Percentiles rank a stretch among this genome's conserved stretches.
Conservation (phyloP, 2,113 vertebrate genomes). For the Trogon melanurus region DNA sequence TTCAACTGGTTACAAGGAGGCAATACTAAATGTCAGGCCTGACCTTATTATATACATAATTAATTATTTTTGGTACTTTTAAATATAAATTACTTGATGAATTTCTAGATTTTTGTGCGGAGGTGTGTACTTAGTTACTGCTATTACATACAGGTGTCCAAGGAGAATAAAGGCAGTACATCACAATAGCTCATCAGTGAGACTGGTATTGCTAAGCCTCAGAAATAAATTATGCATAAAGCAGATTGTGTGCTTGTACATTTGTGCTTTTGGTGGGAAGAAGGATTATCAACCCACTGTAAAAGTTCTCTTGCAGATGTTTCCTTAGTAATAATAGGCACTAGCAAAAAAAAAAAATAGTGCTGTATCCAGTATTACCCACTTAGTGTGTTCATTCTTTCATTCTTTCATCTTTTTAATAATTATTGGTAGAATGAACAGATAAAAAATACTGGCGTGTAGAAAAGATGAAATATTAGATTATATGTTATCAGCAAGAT, state of each 20-base stretch:
- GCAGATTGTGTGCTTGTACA: neutral
- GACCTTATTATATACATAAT: neutral
- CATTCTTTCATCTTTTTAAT: neutral
- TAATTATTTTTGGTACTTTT: neutral
- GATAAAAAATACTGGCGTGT: neutral
- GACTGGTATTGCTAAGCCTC: neutral
- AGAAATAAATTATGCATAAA: slow-evolving; percentile 30
- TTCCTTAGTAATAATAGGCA: neutral
- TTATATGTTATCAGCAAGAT: neutral
- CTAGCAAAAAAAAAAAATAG: neutral
- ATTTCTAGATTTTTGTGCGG: neutral
- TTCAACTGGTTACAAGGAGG: neutral
- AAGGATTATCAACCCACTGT: neutral
- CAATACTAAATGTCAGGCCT: neutral
- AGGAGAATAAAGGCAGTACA: neutral
- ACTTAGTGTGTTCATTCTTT: neutral
- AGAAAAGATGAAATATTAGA: neutral
- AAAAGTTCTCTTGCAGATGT: neutral
- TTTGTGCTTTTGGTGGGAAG: neutral
- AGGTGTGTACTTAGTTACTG: neutral
- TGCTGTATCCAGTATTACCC: neutral
- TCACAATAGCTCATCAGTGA: neutral
- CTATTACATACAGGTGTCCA: neutral
- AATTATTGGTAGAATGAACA: neutral
- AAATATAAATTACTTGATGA: neutral